Conservation (phyloP, 92 coral and sea anemone species). For the Isaurus tuberculatus region DNA sequence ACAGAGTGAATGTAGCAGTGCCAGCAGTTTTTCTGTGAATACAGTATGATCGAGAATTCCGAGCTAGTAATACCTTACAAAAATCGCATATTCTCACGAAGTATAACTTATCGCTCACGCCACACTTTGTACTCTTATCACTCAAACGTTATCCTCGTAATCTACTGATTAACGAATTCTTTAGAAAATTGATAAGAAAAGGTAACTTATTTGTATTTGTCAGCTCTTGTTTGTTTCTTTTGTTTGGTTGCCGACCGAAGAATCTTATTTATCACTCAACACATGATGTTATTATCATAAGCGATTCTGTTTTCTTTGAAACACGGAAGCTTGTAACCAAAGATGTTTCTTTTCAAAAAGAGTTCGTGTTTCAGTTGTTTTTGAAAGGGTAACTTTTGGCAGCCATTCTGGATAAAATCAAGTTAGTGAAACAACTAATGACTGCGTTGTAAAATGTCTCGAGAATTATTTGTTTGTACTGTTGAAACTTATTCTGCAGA, state of each 20-base stretch:
- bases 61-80: background rate
- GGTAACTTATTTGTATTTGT: background rate
- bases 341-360: background rate
- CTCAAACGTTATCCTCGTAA: background rate
- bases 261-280: conserved; percentile 17
- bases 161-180: too few relatives aligned
- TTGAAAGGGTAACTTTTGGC: background rate
- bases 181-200: background rate
- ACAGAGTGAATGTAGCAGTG: too few relatives aligned
- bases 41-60: background rate
- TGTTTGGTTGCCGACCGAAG: background rate
- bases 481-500: background rate
- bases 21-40: too few relatives aligned
- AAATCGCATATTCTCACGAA: background rate
- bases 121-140: background rate
- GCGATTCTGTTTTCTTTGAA: background rate
- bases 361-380: background rate
- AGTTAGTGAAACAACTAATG: background rate
- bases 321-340: conserved; percentile 31
- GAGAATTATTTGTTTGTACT: background rate
- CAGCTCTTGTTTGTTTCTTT: background rate
- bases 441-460: background rate
- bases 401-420: conserved; percentile 7
- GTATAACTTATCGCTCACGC: background rate
- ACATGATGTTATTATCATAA: background rate